phyloP scores from a whole-genome alignment of 2,113 vertebrate genomes.

The Cephalopterus ornatus region DNA sequence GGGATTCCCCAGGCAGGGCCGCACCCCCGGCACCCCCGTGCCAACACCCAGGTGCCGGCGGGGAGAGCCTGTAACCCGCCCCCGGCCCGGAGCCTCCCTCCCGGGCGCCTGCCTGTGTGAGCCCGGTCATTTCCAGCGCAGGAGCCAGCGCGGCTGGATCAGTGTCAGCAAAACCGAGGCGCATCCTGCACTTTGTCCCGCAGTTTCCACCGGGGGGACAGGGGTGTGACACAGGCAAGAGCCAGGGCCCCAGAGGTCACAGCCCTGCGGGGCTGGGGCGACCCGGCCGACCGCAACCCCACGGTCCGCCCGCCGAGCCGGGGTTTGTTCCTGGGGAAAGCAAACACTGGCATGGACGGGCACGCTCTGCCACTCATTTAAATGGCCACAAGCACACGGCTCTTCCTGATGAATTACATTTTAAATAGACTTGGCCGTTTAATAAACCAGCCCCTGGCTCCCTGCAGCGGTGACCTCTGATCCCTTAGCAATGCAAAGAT shows the following conservation, averaged over 20 bases:
- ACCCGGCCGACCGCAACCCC: not conserved
- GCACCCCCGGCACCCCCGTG: not conserved
- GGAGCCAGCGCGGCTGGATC: not conserved
- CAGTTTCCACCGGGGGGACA: not conserved
- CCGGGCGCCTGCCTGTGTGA: fast-evolving
- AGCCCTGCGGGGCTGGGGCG: not conserved
- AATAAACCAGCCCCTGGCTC: not conserved
- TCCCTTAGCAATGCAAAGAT: not conserved
- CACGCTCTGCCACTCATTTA: not conserved
- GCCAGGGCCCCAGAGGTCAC: not conserved
- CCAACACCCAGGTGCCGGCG: not conserved
- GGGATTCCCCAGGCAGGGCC: not conserved
- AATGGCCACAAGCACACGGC: not conserved
- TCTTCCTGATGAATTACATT: not conserved
- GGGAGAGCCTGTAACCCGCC: too few relatives aligned
- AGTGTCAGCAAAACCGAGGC: not conserved
- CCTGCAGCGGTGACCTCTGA: not conserved
- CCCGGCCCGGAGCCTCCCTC: not conserved
- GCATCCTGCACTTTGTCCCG: not conserved
- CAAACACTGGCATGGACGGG: fast-evolving
- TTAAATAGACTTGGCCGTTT: not conserved
- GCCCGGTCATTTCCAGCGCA: fast-evolving
- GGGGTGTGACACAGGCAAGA: not conserved
- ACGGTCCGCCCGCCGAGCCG: fast-evolving
- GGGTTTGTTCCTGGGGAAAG: not conserved